A percentile compares a stretch with the other conserved stretches of the same genome.
Conservation (phyloP, 2,113 vertebrate genomes). For the Spizaetus ornatus region DNA sequence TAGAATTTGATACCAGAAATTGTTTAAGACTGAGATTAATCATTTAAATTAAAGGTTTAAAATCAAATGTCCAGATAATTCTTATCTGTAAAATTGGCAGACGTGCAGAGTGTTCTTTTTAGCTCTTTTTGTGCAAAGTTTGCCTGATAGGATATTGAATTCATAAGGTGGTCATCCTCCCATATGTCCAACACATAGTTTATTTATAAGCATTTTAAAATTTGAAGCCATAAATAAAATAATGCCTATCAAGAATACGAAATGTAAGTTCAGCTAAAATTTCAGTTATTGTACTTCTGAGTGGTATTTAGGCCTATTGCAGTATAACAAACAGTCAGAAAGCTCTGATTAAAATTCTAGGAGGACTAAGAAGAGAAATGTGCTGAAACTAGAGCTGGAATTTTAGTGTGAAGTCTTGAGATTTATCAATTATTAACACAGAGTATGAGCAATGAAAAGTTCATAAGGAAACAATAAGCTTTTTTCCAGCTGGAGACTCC, state of each 20-base stretch:
- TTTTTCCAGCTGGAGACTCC: not conserved
- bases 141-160: not conserved
- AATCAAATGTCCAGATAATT: not conserved
- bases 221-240: not conserved
- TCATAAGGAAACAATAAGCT: not conserved
- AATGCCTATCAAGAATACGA: not conserved
- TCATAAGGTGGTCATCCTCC: not conserved
- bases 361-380: not conserved
- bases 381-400: not conserved
- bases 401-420: not conserved
- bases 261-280: not conserved
- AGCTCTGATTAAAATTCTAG: not conserved
- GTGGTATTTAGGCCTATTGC: not conserved
- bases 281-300: not conserved
- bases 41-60: not conserved
- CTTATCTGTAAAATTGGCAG: not conserved
- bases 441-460: not conserved
- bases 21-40: not conserved
- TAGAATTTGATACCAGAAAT: not conserved
- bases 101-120: not conserved
- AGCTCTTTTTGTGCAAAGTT: not conserved
- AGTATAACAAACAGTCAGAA: not conserved
- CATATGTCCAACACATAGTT: not conserved
- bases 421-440: not conserved
- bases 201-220: not conserved